These are phyloP conservation scores for Cheilosia soror DNA, from an alignment of 2,888 invertebrate genomes.

Conservation along the genomic window DNA sequence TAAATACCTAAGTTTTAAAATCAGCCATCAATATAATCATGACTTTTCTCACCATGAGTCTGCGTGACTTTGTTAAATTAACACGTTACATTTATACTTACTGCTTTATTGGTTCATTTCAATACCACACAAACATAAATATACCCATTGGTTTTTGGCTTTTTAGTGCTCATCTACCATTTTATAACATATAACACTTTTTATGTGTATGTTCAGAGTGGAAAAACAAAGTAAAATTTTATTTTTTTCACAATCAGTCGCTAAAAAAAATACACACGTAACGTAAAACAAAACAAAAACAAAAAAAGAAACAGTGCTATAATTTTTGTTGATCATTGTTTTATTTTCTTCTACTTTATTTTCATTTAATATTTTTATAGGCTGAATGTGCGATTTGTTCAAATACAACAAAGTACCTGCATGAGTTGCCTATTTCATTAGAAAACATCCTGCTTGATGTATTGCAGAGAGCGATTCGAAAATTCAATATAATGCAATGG, in stretches of 20 bases:
- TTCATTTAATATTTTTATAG: conserved; percentile 79
- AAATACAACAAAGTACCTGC: conserved; percentile 81
- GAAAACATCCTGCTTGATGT: conserved; percentile 81
- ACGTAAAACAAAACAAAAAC: conserved; percentile 25
- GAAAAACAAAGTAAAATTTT: neutral
- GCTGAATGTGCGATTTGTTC: conserved; percentile 82
- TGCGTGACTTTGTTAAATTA: conserved; percentile 2
- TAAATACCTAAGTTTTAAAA: conserved; percentile 28
- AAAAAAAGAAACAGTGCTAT: conserved; percentile 31
- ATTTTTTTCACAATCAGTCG: conserved; percentile 36
- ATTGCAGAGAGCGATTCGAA: conserved; percentile 80
- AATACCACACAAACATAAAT: conserved; percentile 8
- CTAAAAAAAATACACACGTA: conserved; percentile 36
- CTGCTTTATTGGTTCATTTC: conserved; percentile 7
- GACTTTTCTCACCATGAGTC: conserved; percentile 10
- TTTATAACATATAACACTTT: conserved; percentile 30
- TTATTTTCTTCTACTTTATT: conserved; percentile 77
- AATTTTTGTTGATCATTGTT: conserved; percentile 70
- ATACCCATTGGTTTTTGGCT: conserved; percentile 16
- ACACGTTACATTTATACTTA: conserved; percentile 20
- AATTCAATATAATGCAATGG: conserved; percentile 80
- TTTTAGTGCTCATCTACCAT: neutral
- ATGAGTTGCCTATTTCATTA: conserved; percentile 81
- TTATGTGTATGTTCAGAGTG: conserved; percentile 21
- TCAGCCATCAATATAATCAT: conserved; percentile 38